Evolutionary conservation across 2,797 vertebrate genomes (phyloP), one percentile per base, ranked within the genome.

Genomic region (Carcharodon carcharias): DNA sequence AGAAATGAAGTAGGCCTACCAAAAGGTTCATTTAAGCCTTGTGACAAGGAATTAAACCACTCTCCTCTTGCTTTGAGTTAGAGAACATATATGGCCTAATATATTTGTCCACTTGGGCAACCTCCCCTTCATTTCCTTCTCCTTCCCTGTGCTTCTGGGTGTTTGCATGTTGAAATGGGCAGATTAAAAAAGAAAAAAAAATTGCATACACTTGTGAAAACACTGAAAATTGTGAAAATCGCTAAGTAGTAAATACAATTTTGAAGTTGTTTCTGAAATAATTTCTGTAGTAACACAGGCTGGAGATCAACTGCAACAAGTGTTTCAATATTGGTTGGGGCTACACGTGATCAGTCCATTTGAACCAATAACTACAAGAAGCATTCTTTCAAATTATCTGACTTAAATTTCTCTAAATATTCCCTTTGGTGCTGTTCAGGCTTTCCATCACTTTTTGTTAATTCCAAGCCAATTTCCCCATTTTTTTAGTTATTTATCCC

Each of bases 191-290:
- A 23, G 3, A 65, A 40, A 40, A 31, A 89, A 65, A 92, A 11
- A 93, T 26, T 28, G 45, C 4, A 67, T 67, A 67, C 91, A 67
- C 91, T 93, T 93, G 91, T 93, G 61, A 93, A 93, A 93, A 67
- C n/a, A 8, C 21, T 93, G 61, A 93, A 67, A 93, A 65, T 93
- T 93, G 91, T 93, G 91, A 93, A 93, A 93, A 67, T 93, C 61
- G 61, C 63, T 93, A 67, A 67, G 91, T 93, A 45, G 21, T 45
- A 8, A 67, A 93, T 40, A 11, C 7, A 45, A 40, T 93, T 93
- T 67, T 9, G 3, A 93, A 26, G 35, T 93, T 93, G 8, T 93
- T 67, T n/a, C 91, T 93, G 91, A 93, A 93, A 45, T 63, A 21
- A 23, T 45, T 65, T 63, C 63, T 11, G n/a, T 67, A n/a, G 73